These are phyloP conservation scores for Solen grandis DNA, from an alignment of 1,140 invertebrate genomes.

Conservation along the genomic window DNA sequence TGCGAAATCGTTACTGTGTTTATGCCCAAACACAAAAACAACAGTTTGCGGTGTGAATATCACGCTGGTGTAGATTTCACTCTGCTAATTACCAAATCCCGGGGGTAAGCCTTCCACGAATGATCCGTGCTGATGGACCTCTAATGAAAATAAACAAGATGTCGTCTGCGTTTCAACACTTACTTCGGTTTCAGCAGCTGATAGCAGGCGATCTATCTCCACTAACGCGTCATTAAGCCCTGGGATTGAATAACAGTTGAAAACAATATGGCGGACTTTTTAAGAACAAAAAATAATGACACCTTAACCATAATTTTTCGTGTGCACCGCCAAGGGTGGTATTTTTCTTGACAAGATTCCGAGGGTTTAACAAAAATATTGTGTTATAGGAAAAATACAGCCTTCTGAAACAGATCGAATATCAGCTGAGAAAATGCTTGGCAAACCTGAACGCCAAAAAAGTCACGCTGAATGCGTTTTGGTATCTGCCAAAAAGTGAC, in stretches of 20 bases:
- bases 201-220: neutral
- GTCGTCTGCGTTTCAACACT: conserved; percentile 22
- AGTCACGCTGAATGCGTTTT: no score
- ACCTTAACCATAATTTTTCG: neutral
- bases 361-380: neutral
- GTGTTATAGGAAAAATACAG: neutral
- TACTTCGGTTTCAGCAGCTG: conserved; percentile 13
- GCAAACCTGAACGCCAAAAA: no score
- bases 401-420: no score
- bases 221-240: neutral
- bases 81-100: neutral
- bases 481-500: no score
- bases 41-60: neutral
- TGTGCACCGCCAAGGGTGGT: neutral
- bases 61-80: neutral
- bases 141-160: conserved; percentile 32
- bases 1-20: no score
- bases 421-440: no score
- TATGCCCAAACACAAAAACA: no score
- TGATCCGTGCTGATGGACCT: neutral
- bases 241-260: neutral
- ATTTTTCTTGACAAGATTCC: neutral
- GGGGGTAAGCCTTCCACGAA: neutral
- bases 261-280: neutral
- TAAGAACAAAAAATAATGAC: no score